phyloP scores from a whole-genome alignment of 2,888 invertebrate genomes.

The Drosophila picticornis region DNA sequence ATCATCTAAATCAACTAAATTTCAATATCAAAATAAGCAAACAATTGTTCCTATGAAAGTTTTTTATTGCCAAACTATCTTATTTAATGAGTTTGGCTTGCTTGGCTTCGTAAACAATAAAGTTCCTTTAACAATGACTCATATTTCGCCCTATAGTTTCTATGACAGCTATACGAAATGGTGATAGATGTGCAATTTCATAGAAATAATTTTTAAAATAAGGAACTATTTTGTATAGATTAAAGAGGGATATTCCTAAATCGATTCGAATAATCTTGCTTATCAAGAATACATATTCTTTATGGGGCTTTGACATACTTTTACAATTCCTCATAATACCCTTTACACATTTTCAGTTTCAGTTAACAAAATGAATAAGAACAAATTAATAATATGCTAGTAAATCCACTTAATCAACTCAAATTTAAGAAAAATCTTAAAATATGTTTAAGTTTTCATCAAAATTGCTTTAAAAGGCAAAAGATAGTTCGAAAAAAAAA shows the following conservation, averaged over 20 bases:
- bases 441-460: not conserved
- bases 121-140: not conserved
- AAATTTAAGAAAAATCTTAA: not conserved
- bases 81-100: not conserved
- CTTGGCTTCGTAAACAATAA: not conserved
- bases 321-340: too few relatives aligned
- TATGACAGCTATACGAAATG: not conserved
- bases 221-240: not conserved
- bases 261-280: not conserved
- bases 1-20: too few relatives aligned
- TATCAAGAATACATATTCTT: not conserved
- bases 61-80: not conserved
- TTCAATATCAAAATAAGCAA: too few relatives aligned
- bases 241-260: not conserved
- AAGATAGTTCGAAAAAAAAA: not conserved
- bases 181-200: not conserved
- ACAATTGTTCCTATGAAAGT: too few relatives aligned
- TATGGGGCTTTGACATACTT: not conserved
- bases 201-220: not conserved
- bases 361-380: not conserved
- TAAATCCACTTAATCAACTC: too few relatives aligned
- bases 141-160: not conserved
- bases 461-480: not conserved
- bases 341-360: not conserved
- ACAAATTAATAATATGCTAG: not conserved